Conservation (phyloP, 2,888 invertebrate species). For the Tipula confusa region DNA sequence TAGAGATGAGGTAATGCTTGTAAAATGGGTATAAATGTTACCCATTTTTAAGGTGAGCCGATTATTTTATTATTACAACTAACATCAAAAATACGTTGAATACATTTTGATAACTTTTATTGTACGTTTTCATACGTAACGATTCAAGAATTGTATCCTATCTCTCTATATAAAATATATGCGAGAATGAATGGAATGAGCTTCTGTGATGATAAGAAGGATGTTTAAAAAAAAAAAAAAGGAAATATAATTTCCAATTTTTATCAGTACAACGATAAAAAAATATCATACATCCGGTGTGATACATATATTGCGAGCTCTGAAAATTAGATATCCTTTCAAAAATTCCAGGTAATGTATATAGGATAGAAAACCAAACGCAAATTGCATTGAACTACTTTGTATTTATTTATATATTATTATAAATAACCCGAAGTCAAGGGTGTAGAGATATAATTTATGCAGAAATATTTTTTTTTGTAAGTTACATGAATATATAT, state of each 20-base stretch:
- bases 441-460: background rate
- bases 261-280: background rate
- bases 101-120: background rate
- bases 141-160: background rate
- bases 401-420: too few species aligned
- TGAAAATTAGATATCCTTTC: background rate
- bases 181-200: background rate
- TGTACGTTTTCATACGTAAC: background rate
- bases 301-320: background rate
- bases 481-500: background rate
- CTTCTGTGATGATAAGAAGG: background rate
- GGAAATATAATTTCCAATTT: background rate
- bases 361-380: background rate
- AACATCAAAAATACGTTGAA: background rate
- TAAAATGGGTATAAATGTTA: constrained; percentile 1
- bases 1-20: background rate
- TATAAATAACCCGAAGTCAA: background rate
- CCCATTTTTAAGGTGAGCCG: background rate
- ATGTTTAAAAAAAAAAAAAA: background rate
- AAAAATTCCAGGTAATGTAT: background rate
- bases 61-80: background rate
- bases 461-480: background rate
- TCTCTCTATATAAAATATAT: background rate
- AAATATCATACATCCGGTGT: background rate
- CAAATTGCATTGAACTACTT: background rate